A percentile compares a stretch with the other conserved stretches of the same genome.
Conservation (phyloP, 2,888 invertebrate species). For the Alloscopus bannaensis region DNA sequence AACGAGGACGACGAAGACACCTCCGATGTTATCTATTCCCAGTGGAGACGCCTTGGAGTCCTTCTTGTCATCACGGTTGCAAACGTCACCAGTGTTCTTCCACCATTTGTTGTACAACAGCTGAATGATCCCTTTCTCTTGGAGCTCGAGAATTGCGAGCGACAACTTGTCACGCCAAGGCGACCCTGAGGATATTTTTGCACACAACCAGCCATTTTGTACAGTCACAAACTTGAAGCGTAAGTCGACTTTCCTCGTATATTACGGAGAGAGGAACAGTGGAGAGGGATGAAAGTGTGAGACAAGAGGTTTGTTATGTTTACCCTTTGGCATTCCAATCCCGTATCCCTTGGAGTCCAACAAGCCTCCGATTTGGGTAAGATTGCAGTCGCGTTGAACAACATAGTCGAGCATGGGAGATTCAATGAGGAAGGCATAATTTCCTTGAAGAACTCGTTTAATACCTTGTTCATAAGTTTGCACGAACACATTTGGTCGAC, state of each 20-base stretch:
- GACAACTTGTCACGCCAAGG: conserved; percentile 98
- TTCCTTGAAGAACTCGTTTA: conserved; percentile 87
- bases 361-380: conserved; percentile 86
- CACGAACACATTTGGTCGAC: conserved; percentile 88
- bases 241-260: too few species aligned
- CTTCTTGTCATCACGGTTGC: conserved; percentile 90
- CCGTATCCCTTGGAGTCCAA: conserved; percentile 95
- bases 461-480: conserved; percentile 94
- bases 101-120: conserved; percentile 98
- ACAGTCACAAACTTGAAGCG: too few species aligned
- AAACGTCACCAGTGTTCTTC: conserved; percentile 95
- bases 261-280: too few species aligned
- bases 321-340: conserved; percentile 96
- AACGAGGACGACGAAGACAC: conserved; percentile 96
- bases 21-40: conserved; percentile 93
- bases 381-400: conserved; percentile 88
- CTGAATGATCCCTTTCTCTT: conserved; percentile 95
- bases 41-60: conserved; percentile 95
- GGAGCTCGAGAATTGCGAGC: conserved; percentile 93
- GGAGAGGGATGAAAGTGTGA: too few species aligned
- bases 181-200: conserved; percentile 84
- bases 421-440: conserved; percentile 99
- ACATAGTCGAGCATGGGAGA: conserved; percentile 97
- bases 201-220: too few species aligned
- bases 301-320: conserved; percentile 76